Evolutionary conservation across 2,888 invertebrate species (phyloP), one percentile per base, ranked within the genome.

Genomic region (Anticlea derivata): DNA sequence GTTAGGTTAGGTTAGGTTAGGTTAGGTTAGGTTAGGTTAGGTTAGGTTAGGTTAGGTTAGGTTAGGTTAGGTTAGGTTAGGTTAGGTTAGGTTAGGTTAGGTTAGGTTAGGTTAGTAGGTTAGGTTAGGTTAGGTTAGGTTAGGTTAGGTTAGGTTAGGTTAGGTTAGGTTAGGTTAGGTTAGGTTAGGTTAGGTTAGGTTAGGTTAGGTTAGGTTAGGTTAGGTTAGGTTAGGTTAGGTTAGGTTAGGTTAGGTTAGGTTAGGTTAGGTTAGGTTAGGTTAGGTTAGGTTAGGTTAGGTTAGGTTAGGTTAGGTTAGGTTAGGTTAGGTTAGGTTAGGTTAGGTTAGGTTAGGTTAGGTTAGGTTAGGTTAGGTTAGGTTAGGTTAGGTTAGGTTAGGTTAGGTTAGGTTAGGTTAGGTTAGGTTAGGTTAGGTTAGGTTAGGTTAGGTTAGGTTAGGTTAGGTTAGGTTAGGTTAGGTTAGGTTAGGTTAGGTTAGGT

Each of bases 391-490:
- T 58, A 58, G 58, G 60, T 60, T 55, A 54, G 55, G 58, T 58
- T 55, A 58, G 55, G 55, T 55, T 52, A 53, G 60, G 58, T 58
- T 57, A 55, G 58, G 57, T 52, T 60, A 54, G 57, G 57, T 55
- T 57, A 59, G 55, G 56, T 57, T 55, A 55, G 56, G 59, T 56
- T 56, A 60, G 57, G 54, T 59, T 55, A 58, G 57, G 58, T 60
- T 55, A 57, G 60, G 58, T 57, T 58, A 57, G 61, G 59, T 60
- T 58, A 54, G 58, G 56, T 60, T 59, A 58, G 61, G 58, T 58
- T 56, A 58, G 58, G 60, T 60, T 62, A 62, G 58, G 62, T 60
- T 62, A 63, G 60, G 60, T 60, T 60, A 63, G 60, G 63, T 63
- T 63, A 60, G 60, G 62, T 60, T 62, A 60, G 58, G 60, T 62